Conservation (phyloP, 2,113 vertebrate species). For the Natator depressus region DNA sequence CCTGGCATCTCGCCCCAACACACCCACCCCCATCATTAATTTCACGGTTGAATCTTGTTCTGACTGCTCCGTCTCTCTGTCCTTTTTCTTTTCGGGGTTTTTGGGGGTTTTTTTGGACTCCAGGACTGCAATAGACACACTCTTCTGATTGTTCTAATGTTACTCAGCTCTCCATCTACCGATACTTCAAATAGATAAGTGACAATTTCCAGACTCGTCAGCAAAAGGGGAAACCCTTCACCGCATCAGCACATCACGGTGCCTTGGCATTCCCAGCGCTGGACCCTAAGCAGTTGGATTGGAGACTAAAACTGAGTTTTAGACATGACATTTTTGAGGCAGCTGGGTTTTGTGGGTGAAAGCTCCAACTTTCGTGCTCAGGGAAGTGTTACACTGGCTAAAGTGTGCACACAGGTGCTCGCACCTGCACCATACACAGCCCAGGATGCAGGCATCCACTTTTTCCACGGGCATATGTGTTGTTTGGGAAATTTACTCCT, state of each 20-base stretch:
- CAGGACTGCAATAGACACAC: neutral
- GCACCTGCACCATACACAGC: neutral
- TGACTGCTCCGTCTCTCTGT: neutral
- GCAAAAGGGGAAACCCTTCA: neutral
- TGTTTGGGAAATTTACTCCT: neutral
- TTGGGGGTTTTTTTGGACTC: neutral
- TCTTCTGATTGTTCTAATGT: conserved; percentile 26
- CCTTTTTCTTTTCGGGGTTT: neutral
- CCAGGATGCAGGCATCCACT: neutral
- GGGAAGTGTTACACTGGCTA: neutral
- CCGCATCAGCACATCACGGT: neutral
- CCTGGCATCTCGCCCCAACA: conserved; percentile 11
- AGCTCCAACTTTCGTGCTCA: neutral
- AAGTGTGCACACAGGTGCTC: neutral
- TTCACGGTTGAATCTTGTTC: conserved; percentile 26
- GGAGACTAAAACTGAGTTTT: neutral
- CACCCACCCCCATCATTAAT: neutral
- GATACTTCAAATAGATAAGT: conserved; percentile 35
- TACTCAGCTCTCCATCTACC: conserved; percentile 9
- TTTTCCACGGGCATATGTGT: neutral
- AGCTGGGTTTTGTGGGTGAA: neutral
- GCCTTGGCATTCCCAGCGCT: neutral
- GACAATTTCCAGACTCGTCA: conserved; percentile 23
- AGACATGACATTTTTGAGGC: neutral
- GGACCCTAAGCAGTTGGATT: neutral